phyloP scores from a whole-genome alignment of 2,113 vertebrate genomes.

The Strigops habroptila region DNA sequence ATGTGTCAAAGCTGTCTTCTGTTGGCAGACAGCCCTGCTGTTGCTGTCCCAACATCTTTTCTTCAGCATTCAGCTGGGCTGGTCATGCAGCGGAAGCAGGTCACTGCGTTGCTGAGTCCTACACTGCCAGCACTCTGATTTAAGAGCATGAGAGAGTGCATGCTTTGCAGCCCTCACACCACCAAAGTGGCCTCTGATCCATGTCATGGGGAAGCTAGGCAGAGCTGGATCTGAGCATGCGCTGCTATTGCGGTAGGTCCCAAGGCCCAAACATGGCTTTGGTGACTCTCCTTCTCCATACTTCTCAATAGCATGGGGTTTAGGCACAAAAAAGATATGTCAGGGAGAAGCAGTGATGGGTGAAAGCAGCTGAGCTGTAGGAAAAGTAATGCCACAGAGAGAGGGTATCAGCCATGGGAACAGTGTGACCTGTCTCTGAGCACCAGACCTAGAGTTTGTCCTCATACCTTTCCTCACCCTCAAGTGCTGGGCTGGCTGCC shows the following conservation, averaged over 20 bases:
- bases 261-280: background rate
- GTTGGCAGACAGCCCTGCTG: background rate
- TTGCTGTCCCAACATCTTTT: background rate
- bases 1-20: background rate
- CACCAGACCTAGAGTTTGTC: background rate
- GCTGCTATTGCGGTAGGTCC: fast-evolving
- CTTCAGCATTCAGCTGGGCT: background rate
- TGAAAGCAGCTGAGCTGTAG: background rate
- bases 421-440: background rate
- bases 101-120: background rate
- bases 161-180: fast-evolving
- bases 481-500: fast-evolving
- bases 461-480: background rate
- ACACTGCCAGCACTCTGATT: background rate
- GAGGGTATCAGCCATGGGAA: background rate
- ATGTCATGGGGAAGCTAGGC: fast-evolving
- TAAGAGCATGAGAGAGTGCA: background rate
- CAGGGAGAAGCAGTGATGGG: fast-evolving
- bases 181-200: background rate
- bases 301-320: fast-evolving
- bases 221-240: background rate
- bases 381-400: background rate
- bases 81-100: background rate
- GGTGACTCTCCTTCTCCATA: background rate
- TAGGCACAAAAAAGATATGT: background rate